A percentile compares a stretch with the other conserved stretches of the same genome.
phyloP scores from a whole-genome alignment of 2,113 vertebrate species.

The Jacana jacana region DNA sequence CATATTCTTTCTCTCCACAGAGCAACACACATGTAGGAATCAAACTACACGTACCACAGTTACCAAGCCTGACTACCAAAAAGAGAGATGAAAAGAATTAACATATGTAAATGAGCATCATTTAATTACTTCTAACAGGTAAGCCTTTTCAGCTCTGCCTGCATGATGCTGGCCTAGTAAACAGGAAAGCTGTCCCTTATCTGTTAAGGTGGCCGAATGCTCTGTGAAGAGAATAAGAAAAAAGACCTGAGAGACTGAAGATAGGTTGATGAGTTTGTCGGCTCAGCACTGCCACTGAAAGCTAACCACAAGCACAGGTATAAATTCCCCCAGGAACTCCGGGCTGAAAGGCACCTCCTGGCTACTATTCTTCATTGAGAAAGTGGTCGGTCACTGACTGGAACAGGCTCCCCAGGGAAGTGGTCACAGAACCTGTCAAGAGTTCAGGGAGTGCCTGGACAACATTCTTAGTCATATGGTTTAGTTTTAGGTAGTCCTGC shows the following conservation, averaged over 20 bases:
- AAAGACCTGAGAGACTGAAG: background rate
- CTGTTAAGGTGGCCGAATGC: background rate
- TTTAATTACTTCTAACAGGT: background rate
- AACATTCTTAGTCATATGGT: background rate
- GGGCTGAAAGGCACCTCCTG: background rate
- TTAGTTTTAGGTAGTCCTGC: background rate
- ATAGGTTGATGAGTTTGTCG: background rate
- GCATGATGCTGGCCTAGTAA: background rate
- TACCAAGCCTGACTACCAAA: background rate
- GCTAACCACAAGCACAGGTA: background rate
- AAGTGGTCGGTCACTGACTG: background rate
- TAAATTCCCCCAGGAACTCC: background rate
- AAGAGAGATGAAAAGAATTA: background rate
- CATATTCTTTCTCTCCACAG: background rate
- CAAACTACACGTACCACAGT: background rate
- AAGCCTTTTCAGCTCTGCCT: background rate
- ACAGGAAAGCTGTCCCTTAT: background rate
- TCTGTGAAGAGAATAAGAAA: background rate
- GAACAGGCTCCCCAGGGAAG: background rate
- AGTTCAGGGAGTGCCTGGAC: background rate
- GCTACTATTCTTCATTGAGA: background rate
- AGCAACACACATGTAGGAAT: background rate
- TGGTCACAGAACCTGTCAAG: background rate
- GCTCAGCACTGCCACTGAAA: background rate
- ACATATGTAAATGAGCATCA: background rate